Evolutionary conservation across 2,888 invertebrate species (phyloP).

Genomic region (Tribolium freemani): DNA sequence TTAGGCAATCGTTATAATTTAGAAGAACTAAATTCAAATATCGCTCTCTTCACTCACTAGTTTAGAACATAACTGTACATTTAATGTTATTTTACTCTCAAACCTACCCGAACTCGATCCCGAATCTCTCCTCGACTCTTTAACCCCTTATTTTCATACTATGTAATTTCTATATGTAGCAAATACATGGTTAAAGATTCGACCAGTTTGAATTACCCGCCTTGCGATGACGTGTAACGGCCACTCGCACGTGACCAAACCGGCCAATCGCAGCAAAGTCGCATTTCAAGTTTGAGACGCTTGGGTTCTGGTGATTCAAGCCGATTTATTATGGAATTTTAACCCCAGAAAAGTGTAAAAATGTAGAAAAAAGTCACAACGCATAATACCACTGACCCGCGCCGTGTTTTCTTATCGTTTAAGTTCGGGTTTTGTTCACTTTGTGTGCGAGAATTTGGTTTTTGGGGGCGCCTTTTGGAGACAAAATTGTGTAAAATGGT

Average conservation of each 20-base stretch:
- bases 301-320: background rate
- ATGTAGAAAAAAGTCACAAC: background rate
- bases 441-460: background rate
- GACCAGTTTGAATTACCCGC: background rate
- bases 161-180: slow-evolving; percentile 44
- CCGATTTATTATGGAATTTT: background rate
- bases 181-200: slow-evolving; percentile 43
- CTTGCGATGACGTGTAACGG: background rate
- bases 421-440: background rate
- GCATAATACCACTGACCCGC: background rate
- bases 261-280: slow-evolving; percentile 8
- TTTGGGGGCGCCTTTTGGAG: background rate
- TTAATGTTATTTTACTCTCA: slow-evolving; percentile 29
- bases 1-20: slow-evolving; percentile 40
- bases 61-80: slow-evolving; percentile 19
- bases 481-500: slow-evolving; percentile 22
- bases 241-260: background rate
- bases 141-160: slow-evolving; percentile 40
- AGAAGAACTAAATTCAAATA: slow-evolving; percentile 44
- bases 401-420: background rate
- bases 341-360: background rate
- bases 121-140: slow-evolving; percentile 17
- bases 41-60: slow-evolving; percentile 36
- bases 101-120: slow-evolving; percentile 3
- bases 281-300: background rate